Base-by-base conservation (phyloP, 2,888 invertebrate species). In the Ectemnius continuus region DNA sequence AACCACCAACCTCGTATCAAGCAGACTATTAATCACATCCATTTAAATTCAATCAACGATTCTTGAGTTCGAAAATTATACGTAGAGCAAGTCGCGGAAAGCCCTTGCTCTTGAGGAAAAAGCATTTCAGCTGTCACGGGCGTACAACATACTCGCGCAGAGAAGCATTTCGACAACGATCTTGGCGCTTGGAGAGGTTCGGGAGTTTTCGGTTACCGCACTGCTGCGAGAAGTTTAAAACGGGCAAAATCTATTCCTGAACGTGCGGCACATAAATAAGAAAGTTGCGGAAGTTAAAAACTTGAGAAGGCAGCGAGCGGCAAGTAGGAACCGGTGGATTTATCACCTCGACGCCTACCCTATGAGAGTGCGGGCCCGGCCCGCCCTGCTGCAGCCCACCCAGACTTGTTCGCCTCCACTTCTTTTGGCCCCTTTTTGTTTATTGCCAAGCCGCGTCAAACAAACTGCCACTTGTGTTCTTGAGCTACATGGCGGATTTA, bases 181-280 rank as follows among this genome's bases (percentile, higher is more conserved):
- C 36, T 36, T 36, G 36, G 8, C 8, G 8, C 8, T 11, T 36
- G 8, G 36, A 36, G 36, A 36, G 36, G 8, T 36, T 36, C 11
- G 36, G 36, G 73, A 70, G 68, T 79, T 83, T 75, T 75, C 77
- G 79, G 73, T 73, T 75, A 72, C 72, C 69, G 73, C 77, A 70
- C 67, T 65, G 79, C 52, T 64, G 70, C 73, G 59, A 45, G 64
- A 83, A 83, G 72, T 84, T 83, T 76, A 80, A 36, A 36, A 75
- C 83, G 73, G 77, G 83, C 79, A 84, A 87, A 88, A 88, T 88
- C 88, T 85, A 89, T 89, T 89, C 85, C 86, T 83, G 78, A 83
- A 83, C 85, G 84, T 87, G 85, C 81, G 81, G 79, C 82, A 86
- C 88, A 89, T 90, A 89, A 90, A 90, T 90, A 90, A 88, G 88